A percentile compares a stretch with the other conserved stretches of the same genome.
Evolutionary conservation across 1,140 invertebrate genomes (phyloP).

Genomic region (Drosophila dunni): DNA sequence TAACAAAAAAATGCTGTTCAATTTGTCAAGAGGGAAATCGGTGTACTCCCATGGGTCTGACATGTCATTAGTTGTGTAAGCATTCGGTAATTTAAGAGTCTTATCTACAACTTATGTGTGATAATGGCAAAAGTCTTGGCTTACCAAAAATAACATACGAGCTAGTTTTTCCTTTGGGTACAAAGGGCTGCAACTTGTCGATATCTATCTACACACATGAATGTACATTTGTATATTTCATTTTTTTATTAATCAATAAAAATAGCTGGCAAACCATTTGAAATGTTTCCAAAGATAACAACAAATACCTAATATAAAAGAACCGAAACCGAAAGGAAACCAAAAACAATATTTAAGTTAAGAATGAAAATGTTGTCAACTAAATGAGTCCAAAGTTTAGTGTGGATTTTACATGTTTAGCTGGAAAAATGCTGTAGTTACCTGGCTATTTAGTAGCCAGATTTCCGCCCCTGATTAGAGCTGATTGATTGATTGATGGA

Average conservation of each 20-base stretch:
- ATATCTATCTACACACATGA: constrained; percentile 51
- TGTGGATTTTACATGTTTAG: constrained; percentile 27
- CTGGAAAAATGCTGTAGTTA: constrained; percentile 4
- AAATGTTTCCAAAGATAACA: constrained; percentile 35
- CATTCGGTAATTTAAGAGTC: constrained; percentile 12
- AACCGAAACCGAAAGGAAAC: constrained; percentile 13
- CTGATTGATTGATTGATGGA: constrained; percentile 39
- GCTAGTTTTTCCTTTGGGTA: constrained; percentile 30
- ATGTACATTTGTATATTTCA: constrained; percentile 21
- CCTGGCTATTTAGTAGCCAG: not conserved
- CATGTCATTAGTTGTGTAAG: constrained; percentile 33
- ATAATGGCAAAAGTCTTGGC: constrained; percentile 43
- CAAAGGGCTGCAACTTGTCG: constrained; percentile 40
- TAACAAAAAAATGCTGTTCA: not conserved
- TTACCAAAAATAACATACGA: constrained; percentile 43
- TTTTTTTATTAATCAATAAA: constrained; percentile 75
- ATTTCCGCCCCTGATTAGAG: constrained; percentile 26
- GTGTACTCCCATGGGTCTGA: constrained; percentile 1
- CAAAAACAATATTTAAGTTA: constrained; percentile 16
- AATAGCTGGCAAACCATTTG: constrained; percentile 26
- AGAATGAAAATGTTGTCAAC: constrained; percentile 24
- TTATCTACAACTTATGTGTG: constrained; percentile 27
- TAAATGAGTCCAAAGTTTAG: constrained; percentile 44
- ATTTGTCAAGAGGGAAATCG: constrained; percentile 5
- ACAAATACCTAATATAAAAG: constrained; percentile 45